Evolutionary conservation across 2,797 vertebrate genomes (phyloP).

Genomic region (Sparidentex hasta): DNA sequence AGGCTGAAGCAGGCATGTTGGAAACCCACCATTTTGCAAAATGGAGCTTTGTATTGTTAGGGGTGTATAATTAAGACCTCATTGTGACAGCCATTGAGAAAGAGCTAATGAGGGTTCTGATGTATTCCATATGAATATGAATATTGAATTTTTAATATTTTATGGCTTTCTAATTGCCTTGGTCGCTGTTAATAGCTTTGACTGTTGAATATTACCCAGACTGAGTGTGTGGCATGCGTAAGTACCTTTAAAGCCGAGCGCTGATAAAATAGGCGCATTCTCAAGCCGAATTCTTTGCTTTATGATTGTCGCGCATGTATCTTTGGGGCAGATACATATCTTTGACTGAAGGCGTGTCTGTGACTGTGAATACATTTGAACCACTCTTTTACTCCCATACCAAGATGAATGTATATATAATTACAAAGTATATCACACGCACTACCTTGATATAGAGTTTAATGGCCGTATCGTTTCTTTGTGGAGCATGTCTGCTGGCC

Average conservation of each 20-base stretch:
- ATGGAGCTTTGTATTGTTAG: constrained; percentile 81
- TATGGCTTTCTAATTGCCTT: constrained; percentile 83
- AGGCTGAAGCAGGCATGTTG: constrained; percentile 64
- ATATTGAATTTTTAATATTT: constrained; percentile 86
- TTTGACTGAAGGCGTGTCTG: constrained; percentile 69
- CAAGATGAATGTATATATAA: constrained; percentile 84
- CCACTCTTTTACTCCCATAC: constrained; percentile 71
- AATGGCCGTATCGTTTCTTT: constrained; percentile 84
- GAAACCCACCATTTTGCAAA: constrained; percentile 77
- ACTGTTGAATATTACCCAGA: constrained; percentile 74
- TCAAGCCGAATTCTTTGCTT: constrained; percentile 40
- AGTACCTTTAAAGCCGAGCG: constrained; percentile 56
- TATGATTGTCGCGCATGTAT: constrained; percentile 52
- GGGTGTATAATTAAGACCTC: constrained; percentile 83
- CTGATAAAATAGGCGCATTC: constrained; percentile 52
- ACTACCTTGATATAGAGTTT: constrained; percentile 83
- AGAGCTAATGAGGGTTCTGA: constrained; percentile 83
- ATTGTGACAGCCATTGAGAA: constrained; percentile 80
- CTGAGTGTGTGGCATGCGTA: constrained; percentile 59
- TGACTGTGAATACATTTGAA: constrained; percentile 79
- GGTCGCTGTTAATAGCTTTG: constrained; percentile 76
- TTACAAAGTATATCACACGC: constrained; percentile 82
- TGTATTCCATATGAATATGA: constrained; percentile 82
- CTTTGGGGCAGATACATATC: constrained; percentile 66
- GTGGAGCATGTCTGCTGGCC: constrained; percentile 82